These are phyloP conservation scores for Bothrops jararaca DNA, from an alignment of 2,113 vertebrate species.

Conservation along the genomic window DNA sequence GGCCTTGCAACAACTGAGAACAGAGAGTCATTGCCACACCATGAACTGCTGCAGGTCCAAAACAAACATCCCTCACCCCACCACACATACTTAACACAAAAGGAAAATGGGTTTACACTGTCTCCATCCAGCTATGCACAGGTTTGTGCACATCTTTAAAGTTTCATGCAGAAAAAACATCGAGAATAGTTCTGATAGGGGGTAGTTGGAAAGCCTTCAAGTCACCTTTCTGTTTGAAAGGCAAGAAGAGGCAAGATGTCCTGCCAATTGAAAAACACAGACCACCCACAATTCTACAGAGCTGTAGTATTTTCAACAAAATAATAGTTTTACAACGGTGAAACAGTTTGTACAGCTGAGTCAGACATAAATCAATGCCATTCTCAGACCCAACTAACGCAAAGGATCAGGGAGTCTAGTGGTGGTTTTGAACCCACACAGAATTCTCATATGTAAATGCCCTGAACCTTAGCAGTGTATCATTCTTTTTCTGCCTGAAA, in stretches of 20 bases:
- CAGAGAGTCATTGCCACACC: neutral
- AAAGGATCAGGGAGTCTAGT: neutral
- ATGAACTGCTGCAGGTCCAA: neutral
- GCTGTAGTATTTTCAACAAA: neutral
- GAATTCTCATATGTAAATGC: neutral
- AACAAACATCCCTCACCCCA: neutral
- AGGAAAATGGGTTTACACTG: neutral
- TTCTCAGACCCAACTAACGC: neutral
- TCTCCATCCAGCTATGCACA: neutral
- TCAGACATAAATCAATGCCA: neutral
- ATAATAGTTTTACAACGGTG: neutral
- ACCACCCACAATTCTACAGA: neutral
- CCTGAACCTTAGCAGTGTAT: conserved; percentile 27
- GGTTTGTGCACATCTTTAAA: neutral
- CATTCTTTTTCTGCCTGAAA: neutral
- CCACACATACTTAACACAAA: neutral
- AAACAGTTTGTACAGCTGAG: neutral
- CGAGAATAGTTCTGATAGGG: neutral
- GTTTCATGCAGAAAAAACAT: neutral
- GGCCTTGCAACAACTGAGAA: neutral
- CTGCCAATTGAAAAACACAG: neutral
- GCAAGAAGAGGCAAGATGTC: neutral
- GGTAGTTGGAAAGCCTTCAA: neutral
- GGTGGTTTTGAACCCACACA: neutral
- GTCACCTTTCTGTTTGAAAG: neutral